Percentiles rank a stretch among this genome's conserved stretches.
These are phyloP conservation scores for Hippocampus mohnikei DNA, from an alignment of 2,113 vertebrate species.

Conservation along the genomic window DNA sequence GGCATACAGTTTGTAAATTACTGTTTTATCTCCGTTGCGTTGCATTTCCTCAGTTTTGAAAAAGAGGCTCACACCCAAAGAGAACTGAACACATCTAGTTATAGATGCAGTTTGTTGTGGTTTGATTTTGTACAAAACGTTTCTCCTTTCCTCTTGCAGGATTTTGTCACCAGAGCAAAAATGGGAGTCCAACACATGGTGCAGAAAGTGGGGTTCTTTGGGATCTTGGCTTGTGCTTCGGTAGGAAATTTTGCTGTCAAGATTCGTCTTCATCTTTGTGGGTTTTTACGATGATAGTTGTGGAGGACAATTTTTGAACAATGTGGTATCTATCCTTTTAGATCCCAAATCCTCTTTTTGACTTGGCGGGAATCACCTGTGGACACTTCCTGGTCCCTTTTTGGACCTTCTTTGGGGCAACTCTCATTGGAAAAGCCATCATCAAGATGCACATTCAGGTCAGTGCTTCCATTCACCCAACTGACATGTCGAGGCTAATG, in stretches of 20 bases:
- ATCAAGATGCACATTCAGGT: slow-evolving; percentile 99
- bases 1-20: background rate
- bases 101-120: background rate
- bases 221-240: slow-evolving; percentile 95
- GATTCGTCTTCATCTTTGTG: background rate
- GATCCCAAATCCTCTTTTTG: slow-evolving; percentile 98
- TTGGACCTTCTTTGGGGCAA: slow-evolving; percentile 99
- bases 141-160: slow-evolving; percentile 68
- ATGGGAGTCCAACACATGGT: slow-evolving; percentile 93
- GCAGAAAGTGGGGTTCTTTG: slow-evolving; percentile 97
- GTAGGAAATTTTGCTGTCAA: slow-evolving; percentile 70
- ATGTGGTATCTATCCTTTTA: slow-evolving; percentile 47
- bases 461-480: slow-evolving; percentile 15
- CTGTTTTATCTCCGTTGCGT: background rate
- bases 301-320: background rate
- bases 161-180: slow-evolving; percentile 90
- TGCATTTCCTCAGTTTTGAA: background rate
- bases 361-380: slow-evolving; percentile 96
- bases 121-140: slow-evolving; percentile 3
- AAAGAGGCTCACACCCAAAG: background rate
- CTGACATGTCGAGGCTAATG: background rate
- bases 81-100: background rate
- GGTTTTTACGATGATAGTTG: background rate
- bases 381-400: slow-evolving; percentile 98
- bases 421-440: slow-evolving; percentile 94